Evolutionary conservation across 2,797 vertebrate species (phyloP), one percentile per base, ranked within the genome.

Genomic region (Cyprinodon diabolis): DNA sequence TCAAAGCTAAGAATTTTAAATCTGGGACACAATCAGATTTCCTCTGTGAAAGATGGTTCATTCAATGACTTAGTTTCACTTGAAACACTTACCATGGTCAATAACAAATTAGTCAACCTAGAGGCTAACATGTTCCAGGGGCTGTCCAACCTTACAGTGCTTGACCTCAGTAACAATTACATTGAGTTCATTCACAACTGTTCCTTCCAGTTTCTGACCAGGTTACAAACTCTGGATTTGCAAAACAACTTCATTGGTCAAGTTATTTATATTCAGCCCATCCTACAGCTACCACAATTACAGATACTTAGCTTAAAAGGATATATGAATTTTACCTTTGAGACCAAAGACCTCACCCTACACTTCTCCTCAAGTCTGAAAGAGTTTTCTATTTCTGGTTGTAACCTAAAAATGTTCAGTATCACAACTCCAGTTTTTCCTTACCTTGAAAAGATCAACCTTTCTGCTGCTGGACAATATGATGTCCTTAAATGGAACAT

Each of bases 341-440:
- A 82, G n/a, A 68, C 77, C 12, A 71, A 78, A 35, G 73, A 84
- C 6, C 49, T 86, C 63, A 48, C 0, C 2, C 5, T 66, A 1
- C 80, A 74, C 1, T 0, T 2, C 5, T 25, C 78, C 30, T 82
- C 82, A 9, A 25, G 37, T 48, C 56, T 84, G 4, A 63, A 40
- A 67, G 0, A 13, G 11, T 68, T 80, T 3, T 12, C 40, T 49
- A 30, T 77, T 37, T 30, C 68, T 35, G 0, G 1, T 7, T 25
- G 19, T 15, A 2, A 66, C 0, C 17, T 76, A 19, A n/a, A 54
- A 25, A 79, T 2, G 11, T 78, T 86, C 23, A 78, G 82, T 0
- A 80, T 84, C 47, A 80, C 66, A 4, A 75, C 60, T 10, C 45
- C 55, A 1, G 25, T 82, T 13, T 82, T 87, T 60, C 77, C 82